Percentiles rank a stretch among this genome's conserved stretches.
Conservation (phyloP, 2,888 invertebrate genomes). For the Stegophylla sp. region DNA sequence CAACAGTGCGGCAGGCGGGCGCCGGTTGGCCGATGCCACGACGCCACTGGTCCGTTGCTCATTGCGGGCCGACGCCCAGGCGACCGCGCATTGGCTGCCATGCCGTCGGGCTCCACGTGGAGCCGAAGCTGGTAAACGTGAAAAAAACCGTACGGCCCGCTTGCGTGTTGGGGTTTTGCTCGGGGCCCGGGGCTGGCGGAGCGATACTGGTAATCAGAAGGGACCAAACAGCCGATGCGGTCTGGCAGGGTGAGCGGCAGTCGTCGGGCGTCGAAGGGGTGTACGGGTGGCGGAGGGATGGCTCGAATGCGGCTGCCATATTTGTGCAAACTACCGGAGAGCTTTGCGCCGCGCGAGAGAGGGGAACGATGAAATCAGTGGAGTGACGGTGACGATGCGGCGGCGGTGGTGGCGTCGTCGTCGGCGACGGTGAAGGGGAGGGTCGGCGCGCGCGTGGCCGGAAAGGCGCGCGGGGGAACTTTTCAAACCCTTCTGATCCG, state of each 20-base stretch:
- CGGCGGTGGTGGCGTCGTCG: conserved; percentile 43
- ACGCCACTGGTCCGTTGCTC: conserved; percentile 58
- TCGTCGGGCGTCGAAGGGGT: conserved; percentile 45
- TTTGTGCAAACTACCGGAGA: conserved; percentile 66
- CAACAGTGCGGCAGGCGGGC: conserved; percentile 52
- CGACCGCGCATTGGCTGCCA: conserved; percentile 20
- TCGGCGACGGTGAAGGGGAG: conserved; percentile 36
- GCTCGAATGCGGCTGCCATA: conserved; percentile 62
- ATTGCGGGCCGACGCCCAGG: conserved; percentile 42
- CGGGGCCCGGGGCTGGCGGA: conserved; percentile 63
- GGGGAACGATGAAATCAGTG: conserved; percentile 68
- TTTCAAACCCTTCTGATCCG: conserved; percentile 60
- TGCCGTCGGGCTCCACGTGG: conserved; percentile 61
- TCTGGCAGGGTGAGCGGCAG: conserved; percentile 57
- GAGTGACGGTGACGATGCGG: conserved; percentile 62
- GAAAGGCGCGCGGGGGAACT: conserved; percentile 60
- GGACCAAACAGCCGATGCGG: conserved; percentile 57
- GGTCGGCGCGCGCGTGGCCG: conserved; percentile 53
- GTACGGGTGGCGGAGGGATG: conserved; percentile 58
- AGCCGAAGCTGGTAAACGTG: conserved; percentile 59
- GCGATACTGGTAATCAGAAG: conserved; percentile 63
- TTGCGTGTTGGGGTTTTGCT: conserved; percentile 61
- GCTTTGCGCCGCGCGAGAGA: conserved; percentile 66
- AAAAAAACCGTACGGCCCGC: conserved; percentile 61
- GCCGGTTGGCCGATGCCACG: conserved; percentile 59